phyloP scores from a whole-genome alignment of 2,113 vertebrate genomes.

The Gallinago media region DNA sequence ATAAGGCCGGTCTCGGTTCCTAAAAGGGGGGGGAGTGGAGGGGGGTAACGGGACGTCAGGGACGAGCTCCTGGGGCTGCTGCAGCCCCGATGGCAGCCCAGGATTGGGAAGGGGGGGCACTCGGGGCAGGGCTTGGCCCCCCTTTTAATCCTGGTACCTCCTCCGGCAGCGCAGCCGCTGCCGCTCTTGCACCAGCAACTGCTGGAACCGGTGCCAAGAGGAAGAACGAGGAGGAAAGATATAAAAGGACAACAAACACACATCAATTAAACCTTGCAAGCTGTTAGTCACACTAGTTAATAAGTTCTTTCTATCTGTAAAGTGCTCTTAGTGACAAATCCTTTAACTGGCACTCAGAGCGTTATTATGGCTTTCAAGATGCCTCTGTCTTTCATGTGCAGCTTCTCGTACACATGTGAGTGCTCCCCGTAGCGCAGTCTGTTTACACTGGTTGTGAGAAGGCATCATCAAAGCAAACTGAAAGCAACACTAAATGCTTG shows the following conservation, averaged over 20 bases:
- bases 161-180: conserved; percentile 1
- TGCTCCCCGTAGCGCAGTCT: conserved; percentile 54
- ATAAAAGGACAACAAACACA: conserved; percentile 65
- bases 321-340: conserved; percentile 68
- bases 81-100: fast-evolving
- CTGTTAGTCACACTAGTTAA: conserved; percentile 68
- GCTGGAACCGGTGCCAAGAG: conserved; percentile 29
- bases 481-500: conserved; percentile 61
- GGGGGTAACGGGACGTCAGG: not conserved
- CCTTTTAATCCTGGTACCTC: not conserved
- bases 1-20: not conserved
- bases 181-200: conserved; percentile 3
- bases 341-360: conserved; percentile 63
- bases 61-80: fast-evolving
- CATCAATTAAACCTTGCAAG: conserved; percentile 68
- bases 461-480: conserved; percentile 64
- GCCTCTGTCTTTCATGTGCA: conserved; percentile 71
- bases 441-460: conserved; percentile 60
- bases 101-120: not conserved
- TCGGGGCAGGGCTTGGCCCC: not conserved
- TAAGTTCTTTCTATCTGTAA: conserved; percentile 66
- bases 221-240: conserved; percentile 45
- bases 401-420: conserved; percentile 65
- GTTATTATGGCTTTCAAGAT: conserved; percentile 64
- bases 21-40: no score